These are phyloP conservation scores for Smutsia temminckii DNA, from an alignment of 2,797 vertebrate species.

Conservation along the genomic window DNA sequence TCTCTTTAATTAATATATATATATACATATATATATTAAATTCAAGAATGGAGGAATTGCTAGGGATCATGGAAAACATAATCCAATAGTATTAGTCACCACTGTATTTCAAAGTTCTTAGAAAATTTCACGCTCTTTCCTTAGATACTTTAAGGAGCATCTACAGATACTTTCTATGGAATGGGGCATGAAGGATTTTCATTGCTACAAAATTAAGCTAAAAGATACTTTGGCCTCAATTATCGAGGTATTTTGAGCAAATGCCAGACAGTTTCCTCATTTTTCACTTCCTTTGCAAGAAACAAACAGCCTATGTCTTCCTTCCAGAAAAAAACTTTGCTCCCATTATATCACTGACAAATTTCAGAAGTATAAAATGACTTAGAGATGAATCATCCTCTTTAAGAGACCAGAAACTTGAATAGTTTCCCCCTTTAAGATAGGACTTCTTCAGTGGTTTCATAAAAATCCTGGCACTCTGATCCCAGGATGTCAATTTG, in stretches of 20 bases:
- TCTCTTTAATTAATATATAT: slow-evolving; percentile 54
- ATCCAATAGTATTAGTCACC: slow-evolving; percentile 17
- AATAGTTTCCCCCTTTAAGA: slow-evolving; percentile 55
- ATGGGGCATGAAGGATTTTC: slow-evolving; percentile 53
- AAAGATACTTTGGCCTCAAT: slow-evolving; percentile 74
- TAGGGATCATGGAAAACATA: neutral
- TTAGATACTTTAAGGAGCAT: neutral
- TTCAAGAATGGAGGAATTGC: slow-evolving; percentile 32
- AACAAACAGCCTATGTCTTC: slow-evolving; percentile 74
- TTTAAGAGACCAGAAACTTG: slow-evolving; percentile 39
- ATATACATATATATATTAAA: slow-evolving; percentile 32
- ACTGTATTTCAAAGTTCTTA: slow-evolving; percentile 54
- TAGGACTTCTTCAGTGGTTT: slow-evolving; percentile 24
- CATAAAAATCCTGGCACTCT: slow-evolving; percentile 30
- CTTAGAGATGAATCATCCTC: slow-evolving; percentile 68
- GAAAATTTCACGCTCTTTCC: slow-evolving; percentile 25
- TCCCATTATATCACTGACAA: slow-evolving; percentile 68
- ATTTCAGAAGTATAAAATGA: slow-evolving; percentile 72
- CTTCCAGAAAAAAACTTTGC: slow-evolving; percentile 67
- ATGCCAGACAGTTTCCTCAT: slow-evolving; percentile 74
- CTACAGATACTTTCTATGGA: neutral
- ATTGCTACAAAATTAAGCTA: slow-evolving; percentile 68
- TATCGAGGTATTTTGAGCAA: slow-evolving; percentile 76
- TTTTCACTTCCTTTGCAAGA: slow-evolving; percentile 70
- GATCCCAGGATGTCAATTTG: neutral